A percentile compares a stretch with the other conserved stretches of the same genome.
Conservation (phyloP, 2,797 vertebrate species). For the Liasis olivaceus region DNA sequence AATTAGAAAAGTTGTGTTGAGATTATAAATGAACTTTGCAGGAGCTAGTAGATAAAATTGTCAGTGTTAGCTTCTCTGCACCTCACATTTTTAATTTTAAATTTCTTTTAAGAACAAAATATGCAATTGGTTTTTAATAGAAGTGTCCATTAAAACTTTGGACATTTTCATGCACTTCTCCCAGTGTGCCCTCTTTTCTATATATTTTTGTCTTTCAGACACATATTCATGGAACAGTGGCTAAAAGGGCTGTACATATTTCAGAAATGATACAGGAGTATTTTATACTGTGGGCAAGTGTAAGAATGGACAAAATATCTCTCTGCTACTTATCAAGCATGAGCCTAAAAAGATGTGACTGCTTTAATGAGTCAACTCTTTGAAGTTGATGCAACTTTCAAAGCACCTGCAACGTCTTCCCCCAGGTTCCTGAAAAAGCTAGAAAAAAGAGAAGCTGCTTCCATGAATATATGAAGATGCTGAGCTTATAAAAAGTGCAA, state of each 20-base stretch:
- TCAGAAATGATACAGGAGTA: neutral
- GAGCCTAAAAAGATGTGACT: neutral
- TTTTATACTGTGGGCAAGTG: neutral
- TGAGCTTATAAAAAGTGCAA: neutral
- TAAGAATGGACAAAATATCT: neutral
- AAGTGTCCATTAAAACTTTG: neutral
- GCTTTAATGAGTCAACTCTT: neutral
- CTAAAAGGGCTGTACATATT: neutral
- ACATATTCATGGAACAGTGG: too few species aligned
- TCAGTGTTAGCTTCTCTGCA: neutral
- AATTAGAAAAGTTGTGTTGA: slow-evolving; percentile 31
- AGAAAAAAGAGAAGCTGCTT: neutral
- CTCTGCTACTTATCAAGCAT: neutral
- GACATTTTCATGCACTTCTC: neutral
- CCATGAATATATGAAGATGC: neutral
- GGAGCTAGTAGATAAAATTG: neutral
- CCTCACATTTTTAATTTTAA: neutral
- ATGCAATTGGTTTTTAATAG: neutral
- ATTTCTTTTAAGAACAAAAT: neutral
- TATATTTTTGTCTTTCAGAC: neutral
- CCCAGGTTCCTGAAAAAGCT: neutral
- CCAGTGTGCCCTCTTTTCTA: neutral
- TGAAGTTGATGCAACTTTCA: neutral
- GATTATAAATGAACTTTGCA: slow-evolving; percentile 14
- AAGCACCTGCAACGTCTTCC: neutral